Conservation (phyloP, 2,113 vertebrate genomes). For the Rynchops niger region DNA sequence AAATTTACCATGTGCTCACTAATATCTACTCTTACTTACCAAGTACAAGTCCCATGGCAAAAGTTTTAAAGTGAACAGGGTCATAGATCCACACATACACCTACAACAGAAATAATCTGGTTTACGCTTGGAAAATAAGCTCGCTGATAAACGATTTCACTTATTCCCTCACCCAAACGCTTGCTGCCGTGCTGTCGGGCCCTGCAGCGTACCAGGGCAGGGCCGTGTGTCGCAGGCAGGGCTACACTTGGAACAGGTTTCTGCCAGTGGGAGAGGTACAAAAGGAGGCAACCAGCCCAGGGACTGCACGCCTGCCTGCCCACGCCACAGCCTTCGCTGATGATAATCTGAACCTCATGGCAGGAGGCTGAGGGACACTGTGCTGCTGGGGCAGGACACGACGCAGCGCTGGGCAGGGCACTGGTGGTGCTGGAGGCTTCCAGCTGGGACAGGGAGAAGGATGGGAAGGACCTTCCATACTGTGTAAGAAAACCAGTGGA, state of each 20-base stretch:
- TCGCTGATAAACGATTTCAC: not conserved
- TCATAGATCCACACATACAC: slow-evolving; percentile 99
- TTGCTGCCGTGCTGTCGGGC: not conserved
- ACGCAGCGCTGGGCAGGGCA: not conserved
- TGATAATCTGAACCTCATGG: not conserved
- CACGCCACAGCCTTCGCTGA: not conserved
- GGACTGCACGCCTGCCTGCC: not conserved
- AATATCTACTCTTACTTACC: slow-evolving; percentile 77
- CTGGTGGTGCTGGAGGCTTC: not conserved
- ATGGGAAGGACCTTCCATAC: not conserved
- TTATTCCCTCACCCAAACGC: not conserved
- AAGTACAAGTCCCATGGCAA: slow-evolving; percentile 97
- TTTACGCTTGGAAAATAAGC: not conserved
- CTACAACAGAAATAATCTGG: slow-evolving; percentile 72
- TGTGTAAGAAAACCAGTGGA: not conserved
- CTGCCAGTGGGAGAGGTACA: not conserved
- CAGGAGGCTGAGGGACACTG: not conserved
- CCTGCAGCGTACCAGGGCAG: not conserved
- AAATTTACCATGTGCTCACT: not conserved
- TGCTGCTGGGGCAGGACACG: not conserved
- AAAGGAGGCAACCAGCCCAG: not conserved
- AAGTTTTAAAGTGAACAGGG: slow-evolving; percentile 97
- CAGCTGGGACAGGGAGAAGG: not conserved
- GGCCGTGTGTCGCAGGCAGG: fast-evolving
- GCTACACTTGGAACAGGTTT: not conserved